These are phyloP conservation scores for Piezodorus guildinii DNA, from an alignment of 1,140 invertebrate species.

Conservation along the genomic window DNA sequence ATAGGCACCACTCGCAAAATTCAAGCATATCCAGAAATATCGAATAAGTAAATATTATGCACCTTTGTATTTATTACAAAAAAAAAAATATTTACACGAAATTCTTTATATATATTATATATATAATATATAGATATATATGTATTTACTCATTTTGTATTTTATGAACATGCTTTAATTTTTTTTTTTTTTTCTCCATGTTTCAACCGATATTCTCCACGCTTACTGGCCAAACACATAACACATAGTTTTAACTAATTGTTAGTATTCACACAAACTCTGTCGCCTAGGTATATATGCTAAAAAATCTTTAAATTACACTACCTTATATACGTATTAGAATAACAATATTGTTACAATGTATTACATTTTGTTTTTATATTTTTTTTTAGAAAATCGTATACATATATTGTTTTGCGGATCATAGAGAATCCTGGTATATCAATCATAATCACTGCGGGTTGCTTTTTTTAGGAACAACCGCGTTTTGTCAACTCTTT, in stretches of 20 bases:
- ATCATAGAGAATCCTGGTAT: constrained; percentile 26
- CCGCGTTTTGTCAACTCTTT: constrained; percentile 18
- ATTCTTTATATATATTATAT: background rate
- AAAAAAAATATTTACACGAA: background rate
- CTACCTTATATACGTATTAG: constrained; percentile 26
- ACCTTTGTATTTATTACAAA: constrained; percentile 6
- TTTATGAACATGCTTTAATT: constrained; percentile 18
- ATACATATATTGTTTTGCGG: constrained; percentile 25
- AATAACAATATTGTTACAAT: constrained; percentile 25
- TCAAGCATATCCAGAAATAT: constrained; percentile 17
- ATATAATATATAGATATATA: constrained; percentile 8
- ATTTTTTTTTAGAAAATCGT: constrained; percentile 24
- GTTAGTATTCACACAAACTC: constrained; percentile 24
- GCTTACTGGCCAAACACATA: constrained; percentile 19
- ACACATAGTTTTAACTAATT: constrained; percentile 21
- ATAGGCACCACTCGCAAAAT: constrained; percentile 15
- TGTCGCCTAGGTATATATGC: constrained; percentile 16
- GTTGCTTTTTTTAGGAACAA: constrained; percentile 24
- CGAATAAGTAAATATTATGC: constrained; percentile 8
- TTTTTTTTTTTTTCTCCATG: background rate
- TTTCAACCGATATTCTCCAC: constrained; percentile 4
- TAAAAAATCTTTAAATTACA: constrained; percentile 25
- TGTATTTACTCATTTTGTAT: constrained; percentile 6
- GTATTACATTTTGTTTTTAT: constrained; percentile 22
- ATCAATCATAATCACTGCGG: constrained; percentile 25